Evolutionary conservation across 2,888 invertebrate species (phyloP).

Genomic region (Brachyptera putata): DNA sequence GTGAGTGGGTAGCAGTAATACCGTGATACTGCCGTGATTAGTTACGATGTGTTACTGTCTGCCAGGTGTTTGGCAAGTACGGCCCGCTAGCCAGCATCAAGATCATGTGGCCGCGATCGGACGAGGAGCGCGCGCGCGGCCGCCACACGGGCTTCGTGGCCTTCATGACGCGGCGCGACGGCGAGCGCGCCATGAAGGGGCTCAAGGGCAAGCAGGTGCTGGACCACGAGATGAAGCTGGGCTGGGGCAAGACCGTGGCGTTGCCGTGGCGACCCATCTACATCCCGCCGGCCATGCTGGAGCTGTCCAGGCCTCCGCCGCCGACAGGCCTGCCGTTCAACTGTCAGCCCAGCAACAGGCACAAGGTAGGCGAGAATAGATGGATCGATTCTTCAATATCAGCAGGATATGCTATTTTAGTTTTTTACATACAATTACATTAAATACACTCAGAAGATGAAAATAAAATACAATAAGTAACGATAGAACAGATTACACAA

Average conservation of each 20-base stretch:
- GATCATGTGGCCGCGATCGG: slow-evolving; percentile 99
- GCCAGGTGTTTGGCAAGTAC: slow-evolving; percentile 76
- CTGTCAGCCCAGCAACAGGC: slow-evolving; percentile 75
- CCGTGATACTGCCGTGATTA: no score
- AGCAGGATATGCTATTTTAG: no score
- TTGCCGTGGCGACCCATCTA: slow-evolving; percentile 96
- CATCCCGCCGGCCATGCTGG: slow-evolving; percentile 83
- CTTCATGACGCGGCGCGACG: slow-evolving; percentile 96
- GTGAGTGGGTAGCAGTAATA: no score
- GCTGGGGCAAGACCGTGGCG: slow-evolving; percentile 97
- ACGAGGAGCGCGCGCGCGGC: slow-evolving; percentile 94
- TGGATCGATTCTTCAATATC: no score
- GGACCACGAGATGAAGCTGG: slow-evolving; percentile 91
- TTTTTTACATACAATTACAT: no score
- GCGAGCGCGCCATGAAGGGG: slow-evolving; percentile 81
- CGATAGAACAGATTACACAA: no score
- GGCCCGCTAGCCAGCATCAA: slow-evolving; percentile 98
- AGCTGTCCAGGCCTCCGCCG: slow-evolving; percentile 84
- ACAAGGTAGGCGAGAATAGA: slow-evolving; percentile 42
- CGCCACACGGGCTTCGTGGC: slow-evolving; percentile 96
- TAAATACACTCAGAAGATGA: no score
- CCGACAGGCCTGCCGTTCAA: slow-evolving; percentile 96
- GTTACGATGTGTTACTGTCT: no score
- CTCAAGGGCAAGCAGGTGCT: slow-evolving; percentile 87
- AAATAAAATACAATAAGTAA: no score